phyloP scores from a whole-genome alignment of 2,113 vertebrate genomes.

The Haliaeetus leucogaster region DNA sequence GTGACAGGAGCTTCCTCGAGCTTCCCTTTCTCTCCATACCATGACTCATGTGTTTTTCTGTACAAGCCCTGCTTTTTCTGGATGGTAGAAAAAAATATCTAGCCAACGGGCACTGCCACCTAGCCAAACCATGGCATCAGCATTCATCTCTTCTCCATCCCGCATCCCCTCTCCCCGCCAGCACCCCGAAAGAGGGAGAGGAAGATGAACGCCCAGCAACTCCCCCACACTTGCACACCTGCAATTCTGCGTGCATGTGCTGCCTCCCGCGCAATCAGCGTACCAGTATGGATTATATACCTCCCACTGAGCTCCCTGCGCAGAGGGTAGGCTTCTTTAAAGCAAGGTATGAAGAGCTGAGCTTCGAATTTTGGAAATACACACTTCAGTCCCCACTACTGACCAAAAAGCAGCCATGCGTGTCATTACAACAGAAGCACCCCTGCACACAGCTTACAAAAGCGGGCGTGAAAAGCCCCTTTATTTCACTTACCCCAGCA shows the following conservation, averaged over 20 bases:
- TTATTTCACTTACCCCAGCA: background rate
- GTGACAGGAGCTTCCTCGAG: background rate
- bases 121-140: background rate
- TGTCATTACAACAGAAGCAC: background rate
- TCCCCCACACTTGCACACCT: background rate
- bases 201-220: background rate
- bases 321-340: background rate
- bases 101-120: background rate
- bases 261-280: background rate
- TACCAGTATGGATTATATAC: background rate
- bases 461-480: background rate
- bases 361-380: background rate
- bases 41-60: background rate
- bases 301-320: background rate
- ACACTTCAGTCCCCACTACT: background rate
- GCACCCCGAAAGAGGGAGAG: background rate
- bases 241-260: background rate
- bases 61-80: background rate
- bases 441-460: background rate
- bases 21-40: background rate
- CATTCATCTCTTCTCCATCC: fast-evolving
- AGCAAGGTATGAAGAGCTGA: background rate
- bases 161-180: background rate
- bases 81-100: background rate
- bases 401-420: background rate